A percentile compares a stretch with the other conserved stretches of the same genome.
phyloP scores from a whole-genome alignment of 1,140 invertebrate species.

The Danaus plexippus region DNA sequence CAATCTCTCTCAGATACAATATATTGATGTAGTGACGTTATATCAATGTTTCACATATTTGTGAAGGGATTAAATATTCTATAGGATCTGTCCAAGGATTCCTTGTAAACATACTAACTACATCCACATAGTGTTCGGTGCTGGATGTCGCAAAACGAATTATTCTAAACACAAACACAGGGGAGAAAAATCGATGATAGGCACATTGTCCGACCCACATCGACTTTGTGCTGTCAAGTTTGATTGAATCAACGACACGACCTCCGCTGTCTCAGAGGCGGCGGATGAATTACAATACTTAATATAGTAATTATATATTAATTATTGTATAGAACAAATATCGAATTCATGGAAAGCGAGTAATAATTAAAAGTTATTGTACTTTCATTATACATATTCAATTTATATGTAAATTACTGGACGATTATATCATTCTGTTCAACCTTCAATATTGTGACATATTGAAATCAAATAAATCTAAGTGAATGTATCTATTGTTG shows the following conservation, averaged over 20 bases:
- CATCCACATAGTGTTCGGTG: no score
- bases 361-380: conserved; percentile 5
- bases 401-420: no score
- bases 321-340: no score
- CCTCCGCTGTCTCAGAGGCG: conserved; percentile 2
- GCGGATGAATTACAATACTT: conserved; percentile 1
- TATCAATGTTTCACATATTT: no score
- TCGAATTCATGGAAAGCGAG: background rate
- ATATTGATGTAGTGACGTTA: no score
- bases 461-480: conserved; percentile 7
- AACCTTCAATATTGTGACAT: no score
- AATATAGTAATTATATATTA: background rate
- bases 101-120: no score
- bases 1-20: conserved; percentile 18
- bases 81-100: no score
- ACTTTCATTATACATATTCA: no score
- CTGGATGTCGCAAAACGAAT: conserved; percentile 12
- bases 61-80: no score
- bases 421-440: no score
- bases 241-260: conserved; percentile 57
- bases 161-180: conserved; percentile 42
- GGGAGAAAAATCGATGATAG: conserved; percentile 62
- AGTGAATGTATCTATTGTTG: conserved; percentile 16
- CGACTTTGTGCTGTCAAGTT: conserved; percentile 66
- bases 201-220: conserved; percentile 60